Evolutionary conservation across 1,140 invertebrate species (phyloP), one percentile per base, ranked within the genome.

Genomic region (Scaptomyza pallida): DNA sequence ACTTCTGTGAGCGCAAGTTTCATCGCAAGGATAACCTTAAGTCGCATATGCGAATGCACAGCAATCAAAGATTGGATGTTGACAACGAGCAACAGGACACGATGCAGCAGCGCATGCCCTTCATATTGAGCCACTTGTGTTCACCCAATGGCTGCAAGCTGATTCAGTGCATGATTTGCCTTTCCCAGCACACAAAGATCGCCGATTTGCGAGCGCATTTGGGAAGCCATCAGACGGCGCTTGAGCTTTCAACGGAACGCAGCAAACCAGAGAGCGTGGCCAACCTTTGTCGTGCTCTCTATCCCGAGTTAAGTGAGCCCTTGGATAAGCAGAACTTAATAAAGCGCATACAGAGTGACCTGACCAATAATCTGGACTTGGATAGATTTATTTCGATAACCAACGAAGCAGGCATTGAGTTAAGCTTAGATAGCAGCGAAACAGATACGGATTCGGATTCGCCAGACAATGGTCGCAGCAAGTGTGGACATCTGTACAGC

Each of bases 1-100:
- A 92, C 5, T 74, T 92, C 10, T 93, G 93, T 64, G 89, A 92
- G 3, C 93, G 92, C 61, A 93, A 92, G 70, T 93, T 93, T 41
- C 90, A 92, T 50, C 91, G 93, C 26, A 93, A 92, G 61, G 92
- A 93, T 68, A 92, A 93, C 6, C 68, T 91, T 0, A 85, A 89
- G n/a, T 85, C 85, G 0, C 90, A 91, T 23, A 40, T 90, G 61
- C 68, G 80, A 5, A 67, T 79, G 2, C 90, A 91, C 21, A 16
- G 61, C 2, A 68, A 67, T 12, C 59, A 57, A 8, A 43, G 60
- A 10, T 30, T 50, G 15, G 21, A 52, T 2, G 9, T 16, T 1
- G 37, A 5, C 10, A 41, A 35, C 5, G 26, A 75, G 9, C 43
- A 59, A 6, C 26, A 30, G 26, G 8, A 30, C 26, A 30, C 26